Evolutionary conservation across 2,888 invertebrate genomes (phyloP).

Genomic region (Polymixis flavicincta): DNA sequence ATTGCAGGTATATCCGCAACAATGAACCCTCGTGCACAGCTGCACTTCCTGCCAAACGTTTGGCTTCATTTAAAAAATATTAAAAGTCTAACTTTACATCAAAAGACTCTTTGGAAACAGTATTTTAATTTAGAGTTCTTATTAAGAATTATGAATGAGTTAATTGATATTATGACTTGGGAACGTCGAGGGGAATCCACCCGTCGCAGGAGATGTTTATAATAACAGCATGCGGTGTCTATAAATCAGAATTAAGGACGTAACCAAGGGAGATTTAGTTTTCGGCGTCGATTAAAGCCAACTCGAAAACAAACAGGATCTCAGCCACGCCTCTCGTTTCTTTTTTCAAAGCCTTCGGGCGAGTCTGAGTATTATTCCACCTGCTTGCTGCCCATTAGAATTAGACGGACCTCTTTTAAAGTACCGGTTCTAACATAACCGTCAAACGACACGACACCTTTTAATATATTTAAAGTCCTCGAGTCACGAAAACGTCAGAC

Average conservation of each 20-base stretch:
- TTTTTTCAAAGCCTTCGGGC: slow-evolving; percentile 77
- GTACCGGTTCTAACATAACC: slow-evolving; percentile 79
- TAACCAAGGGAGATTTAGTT: slow-evolving; percentile 80
- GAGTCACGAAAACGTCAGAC: slow-evolving; percentile 79
- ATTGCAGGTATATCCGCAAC: slow-evolving; percentile 43
- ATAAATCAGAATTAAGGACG: slow-evolving; percentile 89
- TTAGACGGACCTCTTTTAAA: slow-evolving; percentile 77
- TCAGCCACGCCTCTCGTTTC: slow-evolving; percentile 75
- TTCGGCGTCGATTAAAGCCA: slow-evolving; percentile 85
- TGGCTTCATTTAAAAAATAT: slow-evolving; percentile 47
- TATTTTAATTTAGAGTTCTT: slow-evolving; percentile 75
- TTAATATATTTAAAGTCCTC: slow-evolving; percentile 55
- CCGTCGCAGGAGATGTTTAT: slow-evolving; percentile 80
- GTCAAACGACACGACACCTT: slow-evolving; percentile 55
- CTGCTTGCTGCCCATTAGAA: slow-evolving; percentile 78
- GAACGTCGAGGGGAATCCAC: slow-evolving; percentile 81
- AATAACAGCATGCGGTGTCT: slow-evolving; percentile 85
- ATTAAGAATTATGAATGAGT: slow-evolving; percentile 83
- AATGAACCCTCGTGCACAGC: slow-evolving; percentile 22
- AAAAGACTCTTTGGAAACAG: slow-evolving; percentile 55
- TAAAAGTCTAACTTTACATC: slow-evolving; percentile 55
- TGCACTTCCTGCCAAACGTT: slow-evolving; percentile 26
- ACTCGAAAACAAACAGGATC: slow-evolving; percentile 87
- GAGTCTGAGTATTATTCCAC: slow-evolving; percentile 76
- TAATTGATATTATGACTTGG: slow-evolving; percentile 87